phyloP scores from a whole-genome alignment of 2,888 invertebrate genomes.

The Teleogryllus oceanicus region DNA sequence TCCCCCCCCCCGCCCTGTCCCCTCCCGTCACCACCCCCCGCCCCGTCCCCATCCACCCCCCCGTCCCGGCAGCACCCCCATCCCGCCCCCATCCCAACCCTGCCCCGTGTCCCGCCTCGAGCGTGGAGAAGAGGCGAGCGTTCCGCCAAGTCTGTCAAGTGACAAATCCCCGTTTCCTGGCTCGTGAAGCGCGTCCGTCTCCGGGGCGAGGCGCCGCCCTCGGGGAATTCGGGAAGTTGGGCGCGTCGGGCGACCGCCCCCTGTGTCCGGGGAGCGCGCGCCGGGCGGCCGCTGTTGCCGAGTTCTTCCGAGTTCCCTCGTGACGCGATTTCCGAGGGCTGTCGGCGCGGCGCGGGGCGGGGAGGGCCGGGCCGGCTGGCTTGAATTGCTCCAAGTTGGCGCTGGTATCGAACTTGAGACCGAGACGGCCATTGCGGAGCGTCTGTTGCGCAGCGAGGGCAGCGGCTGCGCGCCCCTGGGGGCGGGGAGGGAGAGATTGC shows the following conservation, averaged over 20 bases:
- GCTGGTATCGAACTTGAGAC: too few species aligned
- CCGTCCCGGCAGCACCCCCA: background rate
- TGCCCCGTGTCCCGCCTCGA: background rate
- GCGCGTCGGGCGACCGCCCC: too few species aligned
- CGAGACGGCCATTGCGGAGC: too few species aligned
- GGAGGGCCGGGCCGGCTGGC: too few species aligned
- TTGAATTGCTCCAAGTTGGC: too few species aligned
- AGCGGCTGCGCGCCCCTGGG: too few species aligned
- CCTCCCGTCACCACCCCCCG: too few species aligned
- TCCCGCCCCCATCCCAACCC: background rate
- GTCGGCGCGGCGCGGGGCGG: background rate
- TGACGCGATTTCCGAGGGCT: slow-evolving; percentile 6
- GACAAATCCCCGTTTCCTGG: background rate
- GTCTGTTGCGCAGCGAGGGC: too few species aligned
- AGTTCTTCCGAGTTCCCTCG: background rate
- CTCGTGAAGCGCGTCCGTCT: background rate
- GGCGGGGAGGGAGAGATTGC: too few species aligned
- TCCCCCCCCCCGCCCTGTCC: too few species aligned
- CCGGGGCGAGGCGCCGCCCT: background rate
- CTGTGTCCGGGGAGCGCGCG: too few species aligned
- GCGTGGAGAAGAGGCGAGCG: background rate
- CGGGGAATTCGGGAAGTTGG: background rate
- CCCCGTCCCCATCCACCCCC: background rate
- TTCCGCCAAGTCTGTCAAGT: background rate
- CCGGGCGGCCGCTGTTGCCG: background rate